These are phyloP conservation scores for Emydura subglobosa DNA, from an alignment of 2,113 vertebrate genomes.

Conservation along the genomic window DNA sequence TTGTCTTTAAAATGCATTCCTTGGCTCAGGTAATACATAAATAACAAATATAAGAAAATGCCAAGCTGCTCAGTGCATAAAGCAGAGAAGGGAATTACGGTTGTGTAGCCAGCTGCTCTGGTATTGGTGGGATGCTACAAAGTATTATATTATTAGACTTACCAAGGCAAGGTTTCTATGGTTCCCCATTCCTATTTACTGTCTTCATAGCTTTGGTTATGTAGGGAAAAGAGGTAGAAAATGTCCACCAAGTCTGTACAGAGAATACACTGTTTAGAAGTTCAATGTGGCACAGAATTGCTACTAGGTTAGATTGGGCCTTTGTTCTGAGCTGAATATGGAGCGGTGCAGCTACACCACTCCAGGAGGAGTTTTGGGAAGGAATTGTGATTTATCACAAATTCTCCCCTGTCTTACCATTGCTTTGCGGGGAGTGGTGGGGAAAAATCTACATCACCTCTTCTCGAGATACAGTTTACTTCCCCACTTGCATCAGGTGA, in stretches of 20 bases:
- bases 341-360: neutral
- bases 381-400: neutral
- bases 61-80: neutral
- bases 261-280: neutral
- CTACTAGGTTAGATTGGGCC: neutral
- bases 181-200: neutral
- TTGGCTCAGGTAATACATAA: neutral
- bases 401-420: neutral
- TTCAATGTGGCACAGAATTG: neutral
- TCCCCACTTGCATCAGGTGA: rapidly evolving
- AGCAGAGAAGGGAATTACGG: neutral
- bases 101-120: neutral
- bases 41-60: neutral
- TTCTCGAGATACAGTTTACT: neutral
- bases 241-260: neutral
- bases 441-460: neutral
- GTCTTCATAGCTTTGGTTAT: neutral
- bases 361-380: neutral
- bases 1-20: neutral
- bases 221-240: neutral
- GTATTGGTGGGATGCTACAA: neutral
- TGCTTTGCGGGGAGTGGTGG: neutral
- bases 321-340: neutral
- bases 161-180: neutral
- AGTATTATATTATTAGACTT: neutral